Base-by-base conservation (phyloP, 1,140 invertebrate species). In the Lasioglossum baleicum region DNA sequence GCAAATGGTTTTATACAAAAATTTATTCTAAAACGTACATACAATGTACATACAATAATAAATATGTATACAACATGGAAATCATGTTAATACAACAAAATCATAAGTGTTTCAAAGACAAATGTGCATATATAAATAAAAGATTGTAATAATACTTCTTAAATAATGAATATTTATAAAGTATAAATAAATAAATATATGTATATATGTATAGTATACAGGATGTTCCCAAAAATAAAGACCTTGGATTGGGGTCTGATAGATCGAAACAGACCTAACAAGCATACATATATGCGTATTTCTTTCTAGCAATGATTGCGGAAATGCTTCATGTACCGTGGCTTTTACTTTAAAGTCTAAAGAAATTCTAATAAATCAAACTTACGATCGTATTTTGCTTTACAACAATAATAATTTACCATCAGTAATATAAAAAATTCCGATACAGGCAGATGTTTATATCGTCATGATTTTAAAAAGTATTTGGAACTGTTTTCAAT, bases 1-100 rank as follows among this genome's bases (percentile, higher is more conserved):
- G 48, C 17, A 40, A n/a, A 26, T 72, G 8, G 26, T 81, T 84
- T 81, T 81, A 42, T 84, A 84, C 0, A 81, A 84, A 84, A 84
- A 15, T 84, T 83, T 85, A 85, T 83, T 83, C 60, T 69, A 75
- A 84, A 51, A 75, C 81, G 22, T 85, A 82, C 79, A 67, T 83
- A 65, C 53, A 76, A 69, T 74, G 66, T 82, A 60, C 72, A 70
- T 64, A 82, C 31, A 71, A 77, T 65, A 42, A 71, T 65, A 42
- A 71, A 77, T 81, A 81, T 74, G 48, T 67, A 78, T 60, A 75
- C 64, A 35, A 69, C 22, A 69, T 81, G 22, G 56, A 76, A 70
- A 75, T 75, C 42, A 75, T 72, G 20, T 4, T 51, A 82, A 51
- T 53, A 65, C 15, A 64, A 69, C 63, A 83, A 76, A 75, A 75